A percentile compares a stretch with the other conserved stretches of the same genome.
Evolutionary conservation across 2,888 invertebrate species (phyloP).

Genomic region (Trisateles emortualis): DNA sequence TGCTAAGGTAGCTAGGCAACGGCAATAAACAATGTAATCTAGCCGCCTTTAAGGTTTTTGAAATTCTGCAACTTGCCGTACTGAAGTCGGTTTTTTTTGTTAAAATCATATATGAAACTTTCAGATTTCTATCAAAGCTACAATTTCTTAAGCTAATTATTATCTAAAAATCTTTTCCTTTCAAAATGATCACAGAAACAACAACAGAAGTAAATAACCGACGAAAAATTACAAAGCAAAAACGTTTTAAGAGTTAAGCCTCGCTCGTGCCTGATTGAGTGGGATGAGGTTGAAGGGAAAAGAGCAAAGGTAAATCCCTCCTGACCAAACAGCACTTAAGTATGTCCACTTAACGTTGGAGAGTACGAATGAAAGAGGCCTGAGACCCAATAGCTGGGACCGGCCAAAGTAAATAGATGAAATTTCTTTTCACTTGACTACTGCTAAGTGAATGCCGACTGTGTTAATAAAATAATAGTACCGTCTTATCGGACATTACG

Average conservation of each 20-base stretch:
- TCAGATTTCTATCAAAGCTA: background rate
- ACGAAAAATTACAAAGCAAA: slow-evolving; percentile 65
- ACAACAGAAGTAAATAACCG: slow-evolving; percentile 40
- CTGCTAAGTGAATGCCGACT: slow-evolving; percentile 50
- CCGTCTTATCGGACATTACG: slow-evolving; percentile 37
- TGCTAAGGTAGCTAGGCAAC: too few relatives aligned
- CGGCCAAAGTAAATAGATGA: slow-evolving; percentile 75
- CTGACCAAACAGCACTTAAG: slow-evolving; percentile 84
- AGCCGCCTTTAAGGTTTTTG: too few relatives aligned
- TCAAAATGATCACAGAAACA: slow-evolving; percentile 24
- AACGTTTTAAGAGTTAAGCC: slow-evolving; percentile 65
- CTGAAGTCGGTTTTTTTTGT: too few relatives aligned
- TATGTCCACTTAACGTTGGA: slow-evolving; percentile 79
- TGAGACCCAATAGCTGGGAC: slow-evolving; percentile 55
- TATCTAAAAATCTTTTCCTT: slow-evolving; percentile 20
- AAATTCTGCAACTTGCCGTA: too few relatives aligned
- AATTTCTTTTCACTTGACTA: slow-evolving; percentile 66
- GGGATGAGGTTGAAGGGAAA: slow-evolving; percentile 73
- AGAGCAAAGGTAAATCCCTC: slow-evolving; percentile 84
- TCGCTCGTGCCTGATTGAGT: slow-evolving; percentile 77
- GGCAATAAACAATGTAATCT: too few relatives aligned
- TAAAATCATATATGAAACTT: too few relatives aligned
- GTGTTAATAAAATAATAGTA: slow-evolving; percentile 56
- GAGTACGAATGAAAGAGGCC: slow-evolving; percentile 70
- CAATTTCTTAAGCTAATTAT: slow-evolving; percentile 8